Percentiles rank a stretch among this genome's conserved stretches.
phyloP scores from a whole-genome alignment of 2,888 invertebrate genomes.

The Drosophila mimica region DNA sequence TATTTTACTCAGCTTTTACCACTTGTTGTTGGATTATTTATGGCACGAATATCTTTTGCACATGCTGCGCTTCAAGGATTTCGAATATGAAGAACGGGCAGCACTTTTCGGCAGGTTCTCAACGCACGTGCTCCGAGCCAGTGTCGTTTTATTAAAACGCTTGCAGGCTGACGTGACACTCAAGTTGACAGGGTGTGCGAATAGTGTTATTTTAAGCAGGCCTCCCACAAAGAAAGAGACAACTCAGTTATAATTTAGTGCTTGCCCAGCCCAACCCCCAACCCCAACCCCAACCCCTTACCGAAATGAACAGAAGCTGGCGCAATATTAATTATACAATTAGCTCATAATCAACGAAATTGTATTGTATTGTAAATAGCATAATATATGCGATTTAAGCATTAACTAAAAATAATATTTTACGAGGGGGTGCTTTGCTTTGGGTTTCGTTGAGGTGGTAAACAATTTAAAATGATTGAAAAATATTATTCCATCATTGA shows the following conservation, averaged over 20 bases:
- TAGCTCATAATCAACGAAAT: constrained; percentile 40
- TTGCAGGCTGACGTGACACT: constrained; percentile 38
- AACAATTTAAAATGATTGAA: constrained; percentile 68
- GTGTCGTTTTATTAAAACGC: constrained; percentile 46
- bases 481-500: constrained; percentile 71
- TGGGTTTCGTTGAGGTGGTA: constrained; percentile 30
- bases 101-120: constrained; percentile 30
- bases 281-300: background rate
- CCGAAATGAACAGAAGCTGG: background rate
- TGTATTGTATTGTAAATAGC: constrained; percentile 6
- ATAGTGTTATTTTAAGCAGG: background rate
- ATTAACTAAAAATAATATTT: constrained; percentile 18
- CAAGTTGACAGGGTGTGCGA: constrained; percentile 18
- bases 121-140: constrained; percentile 29
- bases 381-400: background rate
- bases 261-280: background rate
- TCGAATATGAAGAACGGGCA: constrained; percentile 18
- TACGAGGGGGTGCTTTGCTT: constrained; percentile 29
- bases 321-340: constrained; percentile 40
- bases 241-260: constrained; percentile 11
- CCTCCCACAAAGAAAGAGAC: background rate
- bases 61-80: constrained; percentile 44
- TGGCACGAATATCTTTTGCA: constrained; percentile 47
- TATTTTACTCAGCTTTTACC: constrained; percentile 7
- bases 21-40: constrained; percentile 52